Evolutionary conservation across 2,113 vertebrate genomes (phyloP).

Genomic region (Sorex fumeus): DNA sequence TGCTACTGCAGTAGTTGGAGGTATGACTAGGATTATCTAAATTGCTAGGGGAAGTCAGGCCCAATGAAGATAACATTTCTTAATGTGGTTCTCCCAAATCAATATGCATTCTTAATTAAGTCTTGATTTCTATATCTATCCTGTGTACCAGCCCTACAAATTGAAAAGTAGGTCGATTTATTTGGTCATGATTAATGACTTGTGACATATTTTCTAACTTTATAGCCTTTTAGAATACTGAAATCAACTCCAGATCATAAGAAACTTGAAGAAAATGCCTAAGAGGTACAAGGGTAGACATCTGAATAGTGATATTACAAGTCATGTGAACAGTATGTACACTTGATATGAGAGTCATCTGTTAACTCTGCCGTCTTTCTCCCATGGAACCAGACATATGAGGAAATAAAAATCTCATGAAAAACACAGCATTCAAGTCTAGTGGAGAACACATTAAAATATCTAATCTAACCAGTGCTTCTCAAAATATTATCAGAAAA

Average conservation of each 20-base stretch:
- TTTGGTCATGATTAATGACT: not conserved
- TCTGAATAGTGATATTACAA: too few relatives aligned
- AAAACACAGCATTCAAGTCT: too few relatives aligned
- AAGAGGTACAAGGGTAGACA: too few relatives aligned
- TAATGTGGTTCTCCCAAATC: not conserved
- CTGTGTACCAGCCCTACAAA: not conserved
- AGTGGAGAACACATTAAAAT: too few relatives aligned
- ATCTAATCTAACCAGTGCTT: too few relatives aligned
- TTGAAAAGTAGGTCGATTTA: slow-evolving; percentile 33
- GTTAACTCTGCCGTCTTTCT: too few relatives aligned
- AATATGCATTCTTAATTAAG: slow-evolving; percentile 38
- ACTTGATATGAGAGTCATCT: too few relatives aligned
- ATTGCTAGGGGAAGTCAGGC: slow-evolving; percentile 17
- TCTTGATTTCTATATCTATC: slow-evolving; percentile 40
- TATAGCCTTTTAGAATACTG: slow-evolving; percentile 58
- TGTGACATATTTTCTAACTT: not conserved
- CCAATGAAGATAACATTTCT: slow-evolving; percentile 15
- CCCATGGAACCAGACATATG: too few relatives aligned
- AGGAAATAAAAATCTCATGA: too few relatives aligned
- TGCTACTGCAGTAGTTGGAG: slow-evolving; percentile 42
- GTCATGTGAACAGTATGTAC: too few relatives aligned
- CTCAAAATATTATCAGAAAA: too few relatives aligned
- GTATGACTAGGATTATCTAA: not conserved
- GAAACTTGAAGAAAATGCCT: not conserved
- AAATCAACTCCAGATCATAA: slow-evolving; percentile 67